Conservation (phyloP, 2,113 vertebrate species). For the Nothoprocta perdicaria region DNA sequence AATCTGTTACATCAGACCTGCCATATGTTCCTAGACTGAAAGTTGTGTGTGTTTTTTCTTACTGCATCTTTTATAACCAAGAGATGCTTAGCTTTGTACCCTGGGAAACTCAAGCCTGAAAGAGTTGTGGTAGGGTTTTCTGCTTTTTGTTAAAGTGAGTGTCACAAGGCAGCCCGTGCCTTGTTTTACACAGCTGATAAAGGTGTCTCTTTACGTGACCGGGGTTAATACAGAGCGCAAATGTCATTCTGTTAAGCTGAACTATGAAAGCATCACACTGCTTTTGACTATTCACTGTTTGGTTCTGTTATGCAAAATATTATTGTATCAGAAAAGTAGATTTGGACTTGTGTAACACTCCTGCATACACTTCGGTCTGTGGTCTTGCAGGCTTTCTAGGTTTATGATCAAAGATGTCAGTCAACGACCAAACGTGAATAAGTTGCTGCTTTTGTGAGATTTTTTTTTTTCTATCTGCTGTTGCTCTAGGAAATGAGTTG, state of each 20-base stretch:
- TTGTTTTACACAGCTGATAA: neutral
- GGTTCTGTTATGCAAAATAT: neutral
- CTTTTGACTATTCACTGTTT: neutral
- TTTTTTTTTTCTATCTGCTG: neutral
- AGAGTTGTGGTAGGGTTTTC: neutral
- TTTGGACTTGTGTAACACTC: neutral
- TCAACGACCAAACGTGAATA: neutral
- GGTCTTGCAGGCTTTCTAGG: neutral
- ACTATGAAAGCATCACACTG: neutral
- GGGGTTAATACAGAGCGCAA: neutral
- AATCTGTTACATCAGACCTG: constrained; percentile 60
- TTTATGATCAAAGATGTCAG: neutral
- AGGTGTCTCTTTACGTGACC: neutral
- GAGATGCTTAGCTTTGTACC: neutral
- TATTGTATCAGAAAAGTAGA: neutral
- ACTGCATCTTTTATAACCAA: neutral
- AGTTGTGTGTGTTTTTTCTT: constrained; percentile 43
- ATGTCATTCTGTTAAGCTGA: neutral
- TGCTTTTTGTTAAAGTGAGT: neutral
- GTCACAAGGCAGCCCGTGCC: neutral
- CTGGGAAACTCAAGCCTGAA: neutral
- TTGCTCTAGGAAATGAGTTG: neutral
- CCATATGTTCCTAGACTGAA: constrained; percentile 46
- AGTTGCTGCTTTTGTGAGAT: neutral
- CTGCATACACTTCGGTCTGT: neutral